phyloP scores from a whole-genome alignment of 1,140 invertebrate species.

The Atta cephalotes region DNA sequence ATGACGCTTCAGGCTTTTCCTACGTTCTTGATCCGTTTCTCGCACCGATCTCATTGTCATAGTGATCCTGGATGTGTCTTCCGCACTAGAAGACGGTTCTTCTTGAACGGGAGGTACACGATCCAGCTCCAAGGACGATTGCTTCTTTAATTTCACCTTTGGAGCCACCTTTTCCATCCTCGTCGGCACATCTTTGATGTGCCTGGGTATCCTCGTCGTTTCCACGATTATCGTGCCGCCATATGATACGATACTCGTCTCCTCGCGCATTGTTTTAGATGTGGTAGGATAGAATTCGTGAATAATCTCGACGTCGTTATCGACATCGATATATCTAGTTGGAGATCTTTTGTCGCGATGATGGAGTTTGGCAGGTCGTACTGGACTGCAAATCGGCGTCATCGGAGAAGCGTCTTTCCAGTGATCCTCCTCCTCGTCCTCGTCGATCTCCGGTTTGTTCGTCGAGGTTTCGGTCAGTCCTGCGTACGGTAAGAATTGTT shows the following conservation, averaged over 20 bases:
- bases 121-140: constrained; percentile 7
- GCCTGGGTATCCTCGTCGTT: constrained; percentile 52
- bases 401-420: constrained; percentile 75
- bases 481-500: not conserved
- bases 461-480: constrained; percentile 71
- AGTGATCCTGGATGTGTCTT: not conserved
- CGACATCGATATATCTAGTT: constrained; percentile 53
- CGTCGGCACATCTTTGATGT: constrained; percentile 15
- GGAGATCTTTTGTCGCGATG: not conserved
- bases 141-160: constrained; percentile 70
- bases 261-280: constrained; percentile 35
- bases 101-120: constrained; percentile 11
- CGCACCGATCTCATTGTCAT: not conserved
- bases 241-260: constrained; percentile 55
- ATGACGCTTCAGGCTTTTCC: constrained; percentile 32
- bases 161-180: constrained; percentile 59
- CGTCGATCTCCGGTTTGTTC: constrained; percentile 66
- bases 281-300: constrained; percentile 62
- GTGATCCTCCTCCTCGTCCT: constrained; percentile 74
- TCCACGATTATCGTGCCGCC: constrained; percentile 54
- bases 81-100: constrained; percentile 13
- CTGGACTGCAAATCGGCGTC: constrained; percentile 68
- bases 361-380: not conserved
- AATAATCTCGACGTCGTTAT: constrained; percentile 57
- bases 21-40: not conserved